A percentile compares a stretch with the other conserved stretches of the same genome.
Evolutionary conservation across 2,113 vertebrate species (phyloP).

Genomic region (Capricornis sumatraensis): DNA sequence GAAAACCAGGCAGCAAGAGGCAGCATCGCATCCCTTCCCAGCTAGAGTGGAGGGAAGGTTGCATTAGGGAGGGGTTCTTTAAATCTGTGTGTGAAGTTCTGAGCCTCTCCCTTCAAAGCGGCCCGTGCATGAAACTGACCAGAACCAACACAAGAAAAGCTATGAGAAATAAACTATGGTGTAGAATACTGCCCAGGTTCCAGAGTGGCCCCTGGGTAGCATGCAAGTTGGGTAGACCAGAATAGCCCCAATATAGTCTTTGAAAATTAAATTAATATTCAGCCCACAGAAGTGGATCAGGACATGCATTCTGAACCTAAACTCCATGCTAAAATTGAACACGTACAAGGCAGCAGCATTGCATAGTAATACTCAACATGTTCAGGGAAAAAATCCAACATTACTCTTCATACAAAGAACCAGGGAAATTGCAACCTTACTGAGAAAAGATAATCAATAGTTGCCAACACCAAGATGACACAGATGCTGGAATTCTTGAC

Average conservation of each 20-base stretch:
- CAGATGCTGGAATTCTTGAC: background rate
- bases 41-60: background rate
- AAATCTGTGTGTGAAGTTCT: background rate
- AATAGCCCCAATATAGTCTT: background rate
- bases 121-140: background rate
- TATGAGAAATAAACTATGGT: background rate
- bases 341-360: background rate
- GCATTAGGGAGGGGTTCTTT: background rate
- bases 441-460: background rate
- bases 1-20: background rate
- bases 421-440: background rate
- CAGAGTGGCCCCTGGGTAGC: background rate
- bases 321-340: background rate
- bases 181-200: background rate
- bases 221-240: background rate
- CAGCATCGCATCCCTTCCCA: background rate
- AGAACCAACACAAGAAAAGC: background rate
- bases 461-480: background rate
- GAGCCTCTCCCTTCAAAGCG: background rate
- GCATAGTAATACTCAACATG: background rate
- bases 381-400: background rate
- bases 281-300: background rate
- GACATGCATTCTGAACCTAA: background rate
- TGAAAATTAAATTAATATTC: background rate
- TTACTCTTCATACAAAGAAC: background rate